These are phyloP conservation scores for Enoplosus armatus DNA, from an alignment of 2,797 vertebrate genomes.

Conservation along the genomic window DNA sequence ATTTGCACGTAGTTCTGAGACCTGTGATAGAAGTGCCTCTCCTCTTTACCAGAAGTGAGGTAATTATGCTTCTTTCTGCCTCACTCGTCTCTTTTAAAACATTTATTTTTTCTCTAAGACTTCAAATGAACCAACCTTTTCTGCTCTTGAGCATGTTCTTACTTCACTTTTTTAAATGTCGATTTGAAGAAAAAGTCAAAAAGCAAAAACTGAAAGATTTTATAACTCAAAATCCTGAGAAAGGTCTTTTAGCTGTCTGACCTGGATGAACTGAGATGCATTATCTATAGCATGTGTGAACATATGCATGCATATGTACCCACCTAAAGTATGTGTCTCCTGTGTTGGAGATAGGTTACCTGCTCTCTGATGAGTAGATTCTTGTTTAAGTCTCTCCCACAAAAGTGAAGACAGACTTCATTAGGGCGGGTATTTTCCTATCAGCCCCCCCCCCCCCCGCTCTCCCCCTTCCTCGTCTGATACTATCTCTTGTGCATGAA, in stretches of 20 bases:
- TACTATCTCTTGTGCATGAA: constrained; percentile 52
- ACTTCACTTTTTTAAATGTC: background rate
- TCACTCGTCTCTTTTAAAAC: background rate
- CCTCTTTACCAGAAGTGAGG: constrained; percentile 94
- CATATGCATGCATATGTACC: background rate
- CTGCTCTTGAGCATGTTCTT: background rate
- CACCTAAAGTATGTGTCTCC: constrained; percentile 27
- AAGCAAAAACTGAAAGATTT: too few species aligned
- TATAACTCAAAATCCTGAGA: background rate
- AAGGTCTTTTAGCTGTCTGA: background rate
- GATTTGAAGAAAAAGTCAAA: background rate
- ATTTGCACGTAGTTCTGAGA: constrained; percentile 87
- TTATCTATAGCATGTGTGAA: constrained; percentile 5
- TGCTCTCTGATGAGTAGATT: constrained; percentile 44
- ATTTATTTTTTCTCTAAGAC: background rate
- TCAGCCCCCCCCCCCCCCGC: background rate
- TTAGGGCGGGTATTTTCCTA: constrained; percentile 65
- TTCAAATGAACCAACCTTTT: background rate
- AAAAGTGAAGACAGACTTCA: constrained; percentile 61
- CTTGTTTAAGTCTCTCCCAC: constrained; percentile 67
- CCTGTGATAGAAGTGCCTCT: constrained; percentile 89
- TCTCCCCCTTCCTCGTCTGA: constrained; percentile 13
- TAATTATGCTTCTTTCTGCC: constrained; percentile 67
- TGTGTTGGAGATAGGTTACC: constrained; percentile 54
- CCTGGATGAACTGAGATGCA: background rate